Percentiles rank a stretch among this genome's conserved stretches.
Conservation (phyloP, 2,797 vertebrate species). For the Mormyrops boulengeri region DNA sequence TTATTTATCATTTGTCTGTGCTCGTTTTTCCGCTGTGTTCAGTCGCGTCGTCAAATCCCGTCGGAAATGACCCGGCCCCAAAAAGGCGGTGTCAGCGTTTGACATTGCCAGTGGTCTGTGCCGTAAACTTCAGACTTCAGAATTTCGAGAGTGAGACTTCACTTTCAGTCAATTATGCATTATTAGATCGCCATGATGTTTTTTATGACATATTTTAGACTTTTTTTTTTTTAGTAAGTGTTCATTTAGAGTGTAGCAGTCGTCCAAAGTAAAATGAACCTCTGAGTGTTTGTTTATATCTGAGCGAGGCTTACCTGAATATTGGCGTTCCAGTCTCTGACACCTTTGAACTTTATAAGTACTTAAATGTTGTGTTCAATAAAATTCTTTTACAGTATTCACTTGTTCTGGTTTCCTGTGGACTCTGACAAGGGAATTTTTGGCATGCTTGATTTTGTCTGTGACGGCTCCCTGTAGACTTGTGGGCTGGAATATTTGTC, state of each 20-base stretch:
- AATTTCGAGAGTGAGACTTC: not conserved
- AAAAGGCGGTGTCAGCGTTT: not conserved
- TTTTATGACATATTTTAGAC: constrained; percentile 25
- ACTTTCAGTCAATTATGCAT: not conserved
- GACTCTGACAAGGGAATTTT: not conserved
- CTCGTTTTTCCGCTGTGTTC: constrained; percentile 43
- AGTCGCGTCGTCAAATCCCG: not conserved
- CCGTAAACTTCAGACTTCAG: not conserved
- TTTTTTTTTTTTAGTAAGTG: constrained; percentile 26
- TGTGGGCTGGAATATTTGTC: not conserved
- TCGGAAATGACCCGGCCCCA: not conserved
- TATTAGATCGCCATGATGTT: constrained; percentile 23
- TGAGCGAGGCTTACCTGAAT: constrained; percentile 28
- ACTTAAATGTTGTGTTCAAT: constrained; percentile 50
- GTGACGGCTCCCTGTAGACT: not conserved
- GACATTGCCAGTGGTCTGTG: not conserved
- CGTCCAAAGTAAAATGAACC: not conserved
- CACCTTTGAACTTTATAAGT: constrained; percentile 31
- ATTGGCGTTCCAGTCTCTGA: constrained; percentile 44
- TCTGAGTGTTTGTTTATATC: constrained; percentile 35
- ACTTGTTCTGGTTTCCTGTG: not conserved
- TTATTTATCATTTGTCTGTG: constrained; percentile 52
- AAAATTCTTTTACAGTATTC: constrained; percentile 46
- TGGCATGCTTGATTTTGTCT: not conserved
- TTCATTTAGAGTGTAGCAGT: constrained; percentile 3